These are phyloP conservation scores for Botia almorhae DNA, from an alignment of 2,797 vertebrate species.

Conservation along the genomic window DNA sequence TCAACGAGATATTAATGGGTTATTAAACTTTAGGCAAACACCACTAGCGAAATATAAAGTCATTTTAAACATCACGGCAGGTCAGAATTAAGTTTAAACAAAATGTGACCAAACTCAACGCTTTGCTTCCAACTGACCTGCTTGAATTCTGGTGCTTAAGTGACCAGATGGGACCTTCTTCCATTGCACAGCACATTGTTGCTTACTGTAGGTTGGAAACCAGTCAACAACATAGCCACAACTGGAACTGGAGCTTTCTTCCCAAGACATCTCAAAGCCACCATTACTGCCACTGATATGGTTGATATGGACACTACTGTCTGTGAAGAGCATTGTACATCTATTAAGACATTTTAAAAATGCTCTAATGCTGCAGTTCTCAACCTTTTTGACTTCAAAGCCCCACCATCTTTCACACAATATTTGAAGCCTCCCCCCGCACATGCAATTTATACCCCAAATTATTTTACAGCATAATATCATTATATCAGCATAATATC, in stretches of 20 bases:
- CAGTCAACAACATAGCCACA: slow-evolving; percentile 80
- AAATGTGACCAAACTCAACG: neutral
- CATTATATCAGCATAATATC: too few relatives aligned
- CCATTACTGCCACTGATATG: slow-evolving; percentile 43
- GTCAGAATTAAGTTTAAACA: neutral
- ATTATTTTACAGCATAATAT: too few relatives aligned
- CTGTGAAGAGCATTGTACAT: slow-evolving; percentile 54
- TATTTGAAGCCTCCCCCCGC: too few relatives aligned
- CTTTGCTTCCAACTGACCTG: slow-evolving; percentile 60
- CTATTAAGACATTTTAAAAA: neutral
- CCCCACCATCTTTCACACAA: too few relatives aligned
- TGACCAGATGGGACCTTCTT: slow-evolving; percentile 59
- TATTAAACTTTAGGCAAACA: too few relatives aligned
- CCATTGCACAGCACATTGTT: slow-evolving; percentile 63
- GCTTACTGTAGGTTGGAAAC: slow-evolving; percentile 47
- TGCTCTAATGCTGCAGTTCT: too few relatives aligned
- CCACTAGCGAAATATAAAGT: neutral
- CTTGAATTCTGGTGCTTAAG: slow-evolving; percentile 54
- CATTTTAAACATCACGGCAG: neutral
- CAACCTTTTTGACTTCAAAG: neutral
- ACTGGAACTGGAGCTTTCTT: slow-evolving; percentile 46
- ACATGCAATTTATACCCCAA: too few relatives aligned
- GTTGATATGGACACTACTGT: neutral
- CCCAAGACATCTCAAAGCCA: slow-evolving; percentile 65
- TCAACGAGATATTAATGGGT: too few relatives aligned